phyloP scores from a whole-genome alignment of 2,797 vertebrate species.

The Natrix natrix region DNA sequence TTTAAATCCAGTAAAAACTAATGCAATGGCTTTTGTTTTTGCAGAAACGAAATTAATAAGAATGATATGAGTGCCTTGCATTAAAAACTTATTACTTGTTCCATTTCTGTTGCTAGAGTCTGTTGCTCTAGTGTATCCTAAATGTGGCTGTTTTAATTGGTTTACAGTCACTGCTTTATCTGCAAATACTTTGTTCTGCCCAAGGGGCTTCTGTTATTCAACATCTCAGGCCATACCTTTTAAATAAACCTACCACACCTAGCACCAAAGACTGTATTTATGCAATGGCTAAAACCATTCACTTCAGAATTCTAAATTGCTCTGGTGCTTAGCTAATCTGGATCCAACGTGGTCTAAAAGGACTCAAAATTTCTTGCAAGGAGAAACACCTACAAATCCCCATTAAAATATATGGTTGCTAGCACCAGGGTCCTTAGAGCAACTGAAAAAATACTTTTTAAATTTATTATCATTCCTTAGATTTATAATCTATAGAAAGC shows the following conservation, averaged over 20 bases:
- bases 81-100: neutral
- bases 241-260: neutral
- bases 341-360: neutral
- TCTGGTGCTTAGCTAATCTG: neutral
- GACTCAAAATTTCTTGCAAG: neutral
- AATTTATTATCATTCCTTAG: neutral
- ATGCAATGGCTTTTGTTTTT: neutral
- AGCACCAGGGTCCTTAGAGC: neutral
- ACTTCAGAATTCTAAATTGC: neutral
- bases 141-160: neutral
- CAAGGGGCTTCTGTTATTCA: neutral
- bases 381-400: neutral
- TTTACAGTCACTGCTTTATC: neutral
- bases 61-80: neutral
- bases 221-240: neutral
- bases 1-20: neutral
- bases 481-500: neutral
- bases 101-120: neutral
- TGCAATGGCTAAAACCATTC: neutral
- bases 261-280: neutral
- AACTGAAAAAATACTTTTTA: neutral
- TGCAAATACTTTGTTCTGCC: neutral
- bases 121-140: neutral
- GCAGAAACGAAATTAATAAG: neutral
- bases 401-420: neutral